phyloP scores from a whole-genome alignment of 2,113 vertebrate genomes.

The Benitochromis conjunctus region DNA sequence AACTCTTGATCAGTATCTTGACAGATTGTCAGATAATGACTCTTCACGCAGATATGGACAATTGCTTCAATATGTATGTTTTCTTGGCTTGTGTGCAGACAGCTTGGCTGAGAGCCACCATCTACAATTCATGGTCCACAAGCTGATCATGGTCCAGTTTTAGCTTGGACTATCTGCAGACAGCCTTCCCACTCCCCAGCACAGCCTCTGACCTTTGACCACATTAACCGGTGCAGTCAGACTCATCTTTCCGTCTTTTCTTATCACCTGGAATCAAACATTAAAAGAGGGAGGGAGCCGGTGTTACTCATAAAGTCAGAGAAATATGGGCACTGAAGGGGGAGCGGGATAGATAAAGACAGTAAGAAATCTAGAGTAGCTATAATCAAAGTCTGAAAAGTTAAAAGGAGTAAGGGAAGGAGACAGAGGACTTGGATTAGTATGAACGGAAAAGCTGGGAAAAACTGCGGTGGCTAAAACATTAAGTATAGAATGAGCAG shows the following conservation, averaged over 20 bases:
- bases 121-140: constrained; percentile 25
- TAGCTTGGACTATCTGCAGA: background rate
- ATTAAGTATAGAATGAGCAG: background rate
- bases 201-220: constrained; percentile 74
- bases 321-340: constrained; percentile 26
- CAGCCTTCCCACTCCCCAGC: background rate
- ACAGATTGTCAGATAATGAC: constrained; percentile 64
- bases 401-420: background rate
- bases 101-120: constrained; percentile 26
- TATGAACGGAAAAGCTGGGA: background rate
- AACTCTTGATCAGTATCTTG: constrained; percentile 66
- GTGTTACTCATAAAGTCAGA: constrained; percentile 58
- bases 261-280: constrained; percentile 76
- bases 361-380: background rate
- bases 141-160: constrained; percentile 9
- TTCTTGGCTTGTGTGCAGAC: constrained; percentile 19
- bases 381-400: background rate
- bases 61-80: constrained; percentile 51
- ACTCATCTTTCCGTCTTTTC: constrained; percentile 60
- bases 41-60: constrained; percentile 37
- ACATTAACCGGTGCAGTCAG: constrained; percentile 67
- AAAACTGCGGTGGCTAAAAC: background rate
- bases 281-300: constrained; percentile 65
- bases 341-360: constrained; percentile 30
- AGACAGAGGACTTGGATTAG: background rate